These are phyloP conservation scores for Ophioninae sp. DNA, from an alignment of 2,888 invertebrate genomes.

Conservation along the genomic window DNA sequence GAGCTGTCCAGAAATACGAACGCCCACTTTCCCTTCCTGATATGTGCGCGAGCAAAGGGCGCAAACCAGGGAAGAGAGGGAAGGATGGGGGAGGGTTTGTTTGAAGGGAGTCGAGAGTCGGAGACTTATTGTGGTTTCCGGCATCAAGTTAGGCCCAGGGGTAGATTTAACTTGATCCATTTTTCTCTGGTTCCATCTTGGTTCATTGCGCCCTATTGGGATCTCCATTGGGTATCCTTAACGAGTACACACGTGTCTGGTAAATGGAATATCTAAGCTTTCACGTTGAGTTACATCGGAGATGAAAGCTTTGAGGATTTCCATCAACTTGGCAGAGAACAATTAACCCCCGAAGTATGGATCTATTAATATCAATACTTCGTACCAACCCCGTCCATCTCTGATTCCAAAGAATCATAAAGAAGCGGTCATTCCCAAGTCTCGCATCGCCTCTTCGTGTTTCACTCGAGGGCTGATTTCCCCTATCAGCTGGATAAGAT, in stretches of 20 bases:
- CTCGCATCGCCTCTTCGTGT: background rate
- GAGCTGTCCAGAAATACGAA: slow-evolving; percentile 54
- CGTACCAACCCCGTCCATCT: background rate
- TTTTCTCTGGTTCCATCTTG: slow-evolving; percentile 13
- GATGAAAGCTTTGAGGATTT: background rate
- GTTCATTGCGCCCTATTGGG: background rate
- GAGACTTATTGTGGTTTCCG: slow-evolving; percentile 44
- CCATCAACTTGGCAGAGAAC: background rate
- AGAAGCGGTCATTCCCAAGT: background rate
- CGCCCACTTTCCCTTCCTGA: slow-evolving; percentile 49
- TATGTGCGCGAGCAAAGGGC: slow-evolving; percentile 8
- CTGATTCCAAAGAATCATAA: background rate
- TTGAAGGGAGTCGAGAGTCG: background rate
- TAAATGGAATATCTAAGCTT: too few species aligned
- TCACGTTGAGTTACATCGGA: too few species aligned
- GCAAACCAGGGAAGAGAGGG: background rate
- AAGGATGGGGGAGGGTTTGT: background rate
- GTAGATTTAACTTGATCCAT: slow-evolving; percentile 56
- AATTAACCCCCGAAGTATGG: background rate
- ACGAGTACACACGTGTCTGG: background rate
- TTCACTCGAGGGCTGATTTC: background rate
- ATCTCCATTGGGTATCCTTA: slow-evolving; percentile 23
- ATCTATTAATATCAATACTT: background rate
- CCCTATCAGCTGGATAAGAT: background rate
- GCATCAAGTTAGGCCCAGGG: slow-evolving; percentile 48